Evolutionary conservation across 2,797 vertebrate genomes (phyloP), one percentile per base, ranked within the genome.

Genomic region (Microcaecilia unicolor): DNA sequence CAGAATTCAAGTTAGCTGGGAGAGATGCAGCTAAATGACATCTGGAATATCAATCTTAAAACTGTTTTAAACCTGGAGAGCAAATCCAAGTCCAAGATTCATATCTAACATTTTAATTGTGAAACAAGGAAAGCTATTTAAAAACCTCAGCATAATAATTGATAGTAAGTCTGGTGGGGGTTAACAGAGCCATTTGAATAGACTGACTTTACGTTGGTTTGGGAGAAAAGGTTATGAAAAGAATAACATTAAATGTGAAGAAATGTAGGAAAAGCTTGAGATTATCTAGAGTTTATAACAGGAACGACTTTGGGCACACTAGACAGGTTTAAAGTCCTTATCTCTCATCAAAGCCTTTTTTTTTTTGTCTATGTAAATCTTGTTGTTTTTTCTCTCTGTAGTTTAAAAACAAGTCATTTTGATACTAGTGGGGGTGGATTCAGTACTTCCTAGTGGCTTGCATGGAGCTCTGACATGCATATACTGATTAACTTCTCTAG

Each of bases 181-280:
- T 9, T 44, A 26, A 37, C 22, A 31, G 51, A 61, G 31, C 15
- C 29, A n/a, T 53, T 44, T 58, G 19, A 2, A 6, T 15, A 28
- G 27, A 22, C 36, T 16, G 11, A 15, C 14, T 17, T 2, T 27
- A 30, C 10, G 14, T 29, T 10, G 8, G 4, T 24, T 2, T 15
- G 15, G 4, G 9, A 9, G 5, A 22, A 34, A 31, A 28, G n/a
- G 23, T 3, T 1, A 15, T n/a, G 6, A 37, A 37, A 31, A 38
- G 41, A 6, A 18, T 28, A 37, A 34, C 10, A 34, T 9, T 13
- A 34, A 21, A 52, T 40, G 22, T 52, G n/a, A n/a, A n/a, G n/a
- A 0, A 1, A 7, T 15, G 16, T 10, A 25, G 6, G 15, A 3
- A 9, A 19, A 5, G 3, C 11, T 20, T 10, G 3, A 18, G 28